Percentiles rank a stretch among this genome's conserved stretches.
phyloP scores from a whole-genome alignment of 2,888 invertebrate species.

The Dione juno region DNA sequence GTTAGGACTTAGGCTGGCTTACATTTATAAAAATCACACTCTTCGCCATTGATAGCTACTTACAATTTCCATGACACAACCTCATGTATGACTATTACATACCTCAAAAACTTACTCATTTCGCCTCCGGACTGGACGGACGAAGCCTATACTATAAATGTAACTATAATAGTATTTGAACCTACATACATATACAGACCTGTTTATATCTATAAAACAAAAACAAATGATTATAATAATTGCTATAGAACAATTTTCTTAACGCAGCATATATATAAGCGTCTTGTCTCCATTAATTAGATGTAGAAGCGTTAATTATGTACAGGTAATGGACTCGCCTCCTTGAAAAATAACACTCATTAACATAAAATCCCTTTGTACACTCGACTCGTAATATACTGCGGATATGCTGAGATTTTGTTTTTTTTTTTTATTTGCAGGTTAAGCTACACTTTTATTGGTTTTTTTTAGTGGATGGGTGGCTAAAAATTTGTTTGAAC shows the following conservation, averaged over 20 bases:
- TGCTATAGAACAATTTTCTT: neutral
- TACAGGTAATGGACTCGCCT: slow-evolving; percentile 14
- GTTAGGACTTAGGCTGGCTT: too few relatives aligned
- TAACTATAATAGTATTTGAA: too few relatives aligned
- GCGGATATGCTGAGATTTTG: neutral
- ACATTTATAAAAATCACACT: too few relatives aligned
- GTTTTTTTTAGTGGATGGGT: neutral
- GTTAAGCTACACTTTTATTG: neutral
- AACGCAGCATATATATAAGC: neutral
- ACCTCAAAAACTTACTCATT: too few relatives aligned
- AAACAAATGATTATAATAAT: neutral
- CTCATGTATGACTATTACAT: too few relatives aligned
- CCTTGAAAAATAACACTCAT: slow-evolving; percentile 26
- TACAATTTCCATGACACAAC: too few relatives aligned
- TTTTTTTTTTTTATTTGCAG: slow-evolving; percentile 1
- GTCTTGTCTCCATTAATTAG: slow-evolving; percentile 14
- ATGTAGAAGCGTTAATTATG: slow-evolving; percentile 21
- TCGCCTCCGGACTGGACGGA: too few relatives aligned
- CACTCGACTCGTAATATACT: neutral
- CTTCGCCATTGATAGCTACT: too few relatives aligned
- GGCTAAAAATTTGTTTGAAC: neutral
- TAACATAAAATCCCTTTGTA: slow-evolving; percentile 6
- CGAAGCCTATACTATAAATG: too few relatives aligned
- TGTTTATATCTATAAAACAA: too few relatives aligned
- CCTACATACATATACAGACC: too few relatives aligned